Percentiles rank a stretch among this genome's conserved stretches.
Evolutionary conservation across 2,797 vertebrate species (phyloP).

Genomic region (Gymnocypris eckloni): DNA sequence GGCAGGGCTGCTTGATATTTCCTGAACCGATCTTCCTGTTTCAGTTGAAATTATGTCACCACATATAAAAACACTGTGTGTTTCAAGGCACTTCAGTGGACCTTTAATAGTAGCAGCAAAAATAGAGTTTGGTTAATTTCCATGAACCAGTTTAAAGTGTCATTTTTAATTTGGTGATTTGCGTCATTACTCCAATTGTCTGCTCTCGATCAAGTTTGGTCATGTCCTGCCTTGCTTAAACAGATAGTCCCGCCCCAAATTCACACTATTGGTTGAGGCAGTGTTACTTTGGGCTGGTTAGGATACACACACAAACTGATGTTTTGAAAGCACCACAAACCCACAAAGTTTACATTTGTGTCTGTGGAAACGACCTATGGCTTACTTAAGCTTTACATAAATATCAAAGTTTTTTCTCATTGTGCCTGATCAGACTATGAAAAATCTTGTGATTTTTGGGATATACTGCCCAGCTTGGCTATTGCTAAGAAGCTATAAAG

Average conservation of each 20-base stretch:
- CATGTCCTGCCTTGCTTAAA: neutral
- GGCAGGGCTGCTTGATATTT: neutral
- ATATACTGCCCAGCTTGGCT: neutral
- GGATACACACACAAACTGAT: neutral
- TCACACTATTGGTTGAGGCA: neutral
- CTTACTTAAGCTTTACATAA: neutral
- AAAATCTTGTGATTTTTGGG: neutral
- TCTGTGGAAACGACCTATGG: neutral
- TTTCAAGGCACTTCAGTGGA: no score
- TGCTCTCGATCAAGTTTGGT: neutral
- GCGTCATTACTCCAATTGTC: neutral
- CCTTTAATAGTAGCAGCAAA: neutral
- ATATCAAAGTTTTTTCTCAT: neutral
- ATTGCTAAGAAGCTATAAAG: neutral
- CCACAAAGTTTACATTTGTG: neutral
- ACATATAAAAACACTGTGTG: neutral
- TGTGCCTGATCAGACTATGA: no score
- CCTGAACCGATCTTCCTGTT: neutral
- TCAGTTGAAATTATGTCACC: neutral
- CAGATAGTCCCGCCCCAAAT: neutral
- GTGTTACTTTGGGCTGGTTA: slow-evolving; percentile 3
- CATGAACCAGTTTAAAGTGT: neutral
- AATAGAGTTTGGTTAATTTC: neutral
- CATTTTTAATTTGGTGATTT: neutral
- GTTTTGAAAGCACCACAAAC: neutral